These are phyloP conservation scores for Epinotia ramella DNA, from an alignment of 2,888 invertebrate genomes.

Conservation along the genomic window DNA sequence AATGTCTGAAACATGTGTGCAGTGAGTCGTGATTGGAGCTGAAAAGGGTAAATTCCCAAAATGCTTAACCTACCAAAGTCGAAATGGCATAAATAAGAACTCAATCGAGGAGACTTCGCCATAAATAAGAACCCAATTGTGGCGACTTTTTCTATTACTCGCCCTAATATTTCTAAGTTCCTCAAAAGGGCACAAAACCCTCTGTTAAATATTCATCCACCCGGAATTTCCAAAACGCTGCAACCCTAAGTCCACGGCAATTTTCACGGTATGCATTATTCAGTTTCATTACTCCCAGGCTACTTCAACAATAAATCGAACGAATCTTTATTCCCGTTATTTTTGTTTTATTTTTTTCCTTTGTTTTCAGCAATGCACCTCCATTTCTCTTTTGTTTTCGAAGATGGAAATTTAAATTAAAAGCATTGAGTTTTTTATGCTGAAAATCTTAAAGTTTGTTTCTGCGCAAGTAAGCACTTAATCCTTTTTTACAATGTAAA, in stretches of 20 bases:
- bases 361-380: conserved; percentile 9
- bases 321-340: conserved; percentile 67
- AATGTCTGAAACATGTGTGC: too few relatives aligned
- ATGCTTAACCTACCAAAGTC: background rate
- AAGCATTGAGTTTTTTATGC: background rate
- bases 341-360: conserved; percentile 47
- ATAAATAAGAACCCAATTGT: background rate
- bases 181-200: conserved; percentile 17
- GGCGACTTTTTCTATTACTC: background rate
- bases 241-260: conserved; percentile 69
- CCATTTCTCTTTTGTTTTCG: conserved; percentile 9
- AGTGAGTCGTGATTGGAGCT: too few relatives aligned
- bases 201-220: conserved; percentile 19
- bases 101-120: background rate
- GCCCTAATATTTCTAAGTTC: background rate
- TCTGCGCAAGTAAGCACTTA: background rate
- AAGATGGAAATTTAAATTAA: conserved; percentile 12
- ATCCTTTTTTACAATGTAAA: background rate
- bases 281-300: conserved; percentile 82
- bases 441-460: background rate
- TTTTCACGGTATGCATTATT: conserved; percentile 82
- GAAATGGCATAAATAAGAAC: background rate
- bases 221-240: conserved; percentile 34
- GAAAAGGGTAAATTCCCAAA: background rate
- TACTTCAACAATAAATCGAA: conserved; percentile 82